Evolutionary conservation across 2,113 vertebrate genomes (phyloP), one percentile per base, ranked within the genome.

Genomic region (Cynopterus brachyotis): DNA sequence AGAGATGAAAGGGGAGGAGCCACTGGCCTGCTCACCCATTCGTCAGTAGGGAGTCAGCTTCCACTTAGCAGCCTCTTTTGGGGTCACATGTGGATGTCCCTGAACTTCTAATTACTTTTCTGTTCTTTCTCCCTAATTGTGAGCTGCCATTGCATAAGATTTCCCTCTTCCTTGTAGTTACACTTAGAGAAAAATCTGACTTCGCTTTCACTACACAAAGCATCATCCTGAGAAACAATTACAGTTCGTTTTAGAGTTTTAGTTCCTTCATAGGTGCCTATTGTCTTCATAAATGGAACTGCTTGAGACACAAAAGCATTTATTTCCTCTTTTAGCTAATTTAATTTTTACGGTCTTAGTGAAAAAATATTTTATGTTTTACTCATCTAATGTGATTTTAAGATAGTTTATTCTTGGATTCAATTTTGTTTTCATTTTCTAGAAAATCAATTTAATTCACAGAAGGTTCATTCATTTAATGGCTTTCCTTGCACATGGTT

Each of bases 351-450:
- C 1, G 91, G 94, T 69, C 16, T 26, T 16, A 28, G 88, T 89
- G 89, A 93, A 93, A 95, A 96, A 95, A 78, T 89, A 84, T 55
- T 96, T 92, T 93, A 94, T 88, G 81, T 92, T 91, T 97, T 89
- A 91, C 53, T 84, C 9, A 0, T 64, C 69, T 96, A 95, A 96
- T 93, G 79, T 16, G 59, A 93, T 97, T 97, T 97, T 91, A 96
- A 96, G 94, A 89, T 86, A 92, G 62, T 95, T 97, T 96, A 62
- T 96, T 96, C 86, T 95, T 95, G 82, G 73, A 79, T 96, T 96
- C 85, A 97, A 72, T 97, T 97, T 96, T 96, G 82, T 97, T 97
- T 95, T 89, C 85, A 90, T 97, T 98, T 97, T 96, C 76, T 89
- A 94, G 85, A 55, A 42, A 97, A 98, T 98, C 94, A 96, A 0